Evolutionary conservation across 2,113 vertebrate species (phyloP), one percentile per base, ranked within the genome.

Genomic region (human): DNA sequence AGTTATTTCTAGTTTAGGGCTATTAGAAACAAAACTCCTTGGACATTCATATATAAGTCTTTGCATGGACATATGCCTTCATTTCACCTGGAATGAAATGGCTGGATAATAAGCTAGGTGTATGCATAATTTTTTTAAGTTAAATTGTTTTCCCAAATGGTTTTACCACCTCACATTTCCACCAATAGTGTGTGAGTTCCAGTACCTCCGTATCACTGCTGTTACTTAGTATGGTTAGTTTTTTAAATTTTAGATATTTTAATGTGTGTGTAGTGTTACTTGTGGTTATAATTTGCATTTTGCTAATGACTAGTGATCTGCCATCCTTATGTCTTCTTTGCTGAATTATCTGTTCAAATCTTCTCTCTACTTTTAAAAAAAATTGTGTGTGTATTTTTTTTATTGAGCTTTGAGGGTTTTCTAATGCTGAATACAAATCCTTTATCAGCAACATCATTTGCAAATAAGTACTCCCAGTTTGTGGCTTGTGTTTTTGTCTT

Each of bases 211-310:
- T 25, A 38, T 45, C 38, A 30, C 82, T 75, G 23, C 43, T 73
- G n/a, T 64, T 82, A 64, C 43, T 94, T 89, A 57, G 14, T 76
- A 35, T 40, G 59, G 48, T 78, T 40, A 43, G 30, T 83, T 25
- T 84, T 93, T 22, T 59, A 40, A 17, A 80, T 93, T 68, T 88
- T 88, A 95, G 43, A n/a, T 40, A 50, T 78, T 90, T 96, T 70
- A 76, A 85, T 90, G 45, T 12, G 8, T 68, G 16, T 61, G 32
- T 94, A 86, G 17, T 90, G 35, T 11, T 90, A 55, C 52, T 43
- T 87, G 25, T 80, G 75, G 18, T 86, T 90, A 87, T 45, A 57
- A 82, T 96, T 86, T 86, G 3, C n/a, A 45, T 89, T 92, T 92
- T 82, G 30, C 43, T 89, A 59, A 38, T 70, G 22, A 66, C 55